These are phyloP conservation scores for Machaerirhynchus nigripectus DNA, from an alignment of 2,113 vertebrate genomes.

Conservation along the genomic window DNA sequence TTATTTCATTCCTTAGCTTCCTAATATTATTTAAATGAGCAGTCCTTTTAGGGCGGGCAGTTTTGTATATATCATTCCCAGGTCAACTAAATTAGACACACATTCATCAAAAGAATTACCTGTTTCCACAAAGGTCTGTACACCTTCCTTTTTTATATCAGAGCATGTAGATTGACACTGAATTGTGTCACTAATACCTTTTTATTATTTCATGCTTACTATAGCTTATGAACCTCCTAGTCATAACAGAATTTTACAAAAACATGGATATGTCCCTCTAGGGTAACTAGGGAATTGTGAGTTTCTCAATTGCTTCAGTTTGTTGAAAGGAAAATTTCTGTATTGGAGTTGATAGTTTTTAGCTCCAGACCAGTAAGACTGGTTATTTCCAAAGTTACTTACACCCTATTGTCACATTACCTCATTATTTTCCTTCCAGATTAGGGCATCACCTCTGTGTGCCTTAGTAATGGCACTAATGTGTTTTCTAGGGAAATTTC, in stretches of 20 bases:
- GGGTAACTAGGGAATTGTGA: background rate
- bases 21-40: background rate
- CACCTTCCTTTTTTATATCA: background rate
- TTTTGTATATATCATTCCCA: background rate
- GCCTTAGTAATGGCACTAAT: background rate
- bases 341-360: background rate
- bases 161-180: background rate
- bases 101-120: background rate
- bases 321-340: background rate
- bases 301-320: background rate
- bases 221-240: background rate
- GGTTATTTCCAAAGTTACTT: background rate
- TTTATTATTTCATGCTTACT: background rate
- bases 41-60: background rate
- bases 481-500: background rate
- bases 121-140: background rate
- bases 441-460: background rate
- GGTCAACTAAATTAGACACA: background rate
- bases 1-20: background rate
- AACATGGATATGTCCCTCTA: background rate
- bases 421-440: background rate
- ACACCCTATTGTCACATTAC: background rate
- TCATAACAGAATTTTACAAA: background rate
- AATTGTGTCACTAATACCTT: background rate
- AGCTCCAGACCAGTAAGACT: background rate